Percentiles rank a stretch among this genome's conserved stretches.
These are phyloP conservation scores for Pseudomugil tenellus DNA, from an alignment of 2,797 vertebrate genomes.

Conservation along the genomic window DNA sequence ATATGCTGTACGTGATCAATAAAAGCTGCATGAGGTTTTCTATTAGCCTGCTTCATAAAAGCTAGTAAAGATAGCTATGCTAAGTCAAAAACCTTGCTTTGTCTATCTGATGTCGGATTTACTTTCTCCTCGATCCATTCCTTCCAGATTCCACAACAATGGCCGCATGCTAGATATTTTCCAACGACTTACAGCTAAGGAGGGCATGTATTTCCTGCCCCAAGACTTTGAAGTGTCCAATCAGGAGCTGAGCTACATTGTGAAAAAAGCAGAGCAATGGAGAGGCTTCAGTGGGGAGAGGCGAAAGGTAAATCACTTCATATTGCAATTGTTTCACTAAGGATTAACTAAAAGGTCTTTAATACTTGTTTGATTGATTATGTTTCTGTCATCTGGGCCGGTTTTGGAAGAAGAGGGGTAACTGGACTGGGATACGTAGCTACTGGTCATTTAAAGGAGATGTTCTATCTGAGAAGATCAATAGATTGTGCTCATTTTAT, in stretches of 20 bases:
- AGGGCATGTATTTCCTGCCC: slow-evolving; percentile 87
- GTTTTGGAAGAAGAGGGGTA: slow-evolving; percentile 26
- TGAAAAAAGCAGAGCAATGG: slow-evolving; percentile 93
- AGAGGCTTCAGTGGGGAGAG: slow-evolving; percentile 90
- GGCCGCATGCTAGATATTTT: slow-evolving; percentile 89
- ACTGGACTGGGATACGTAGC: slow-evolving; percentile 1
- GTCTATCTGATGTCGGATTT: slow-evolving; percentile 16
- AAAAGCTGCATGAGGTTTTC: slow-evolving; percentile 29
- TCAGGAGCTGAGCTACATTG: slow-evolving; percentile 91
- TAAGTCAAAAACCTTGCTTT: slow-evolving; percentile 12
- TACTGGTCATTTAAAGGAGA: slow-evolving; percentile 50
- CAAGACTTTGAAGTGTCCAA: slow-evolving; percentile 92
- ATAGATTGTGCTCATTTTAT: slow-evolving; percentile 62
- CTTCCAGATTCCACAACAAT: slow-evolving; percentile 84
- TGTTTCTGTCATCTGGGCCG: slow-evolving; percentile 23
- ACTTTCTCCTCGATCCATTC: slow-evolving; percentile 1
- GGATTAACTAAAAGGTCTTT: slow-evolving; percentile 42
- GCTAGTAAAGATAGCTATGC: slow-evolving; percentile 21
- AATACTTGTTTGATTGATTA: slow-evolving; percentile 61
- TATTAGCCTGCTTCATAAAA: slow-evolving; percentile 38
- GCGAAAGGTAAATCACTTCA: slow-evolving; percentile 84
- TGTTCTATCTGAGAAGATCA: slow-evolving; percentile 48
- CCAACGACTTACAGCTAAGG: slow-evolving; percentile 85
- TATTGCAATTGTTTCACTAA: slow-evolving; percentile 51
- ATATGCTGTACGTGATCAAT: slow-evolving; percentile 61